Percentiles rank a stretch among this genome's conserved stretches.
phyloP scores from a whole-genome alignment of 2,113 vertebrate genomes.

The Silurus glanis region DNA sequence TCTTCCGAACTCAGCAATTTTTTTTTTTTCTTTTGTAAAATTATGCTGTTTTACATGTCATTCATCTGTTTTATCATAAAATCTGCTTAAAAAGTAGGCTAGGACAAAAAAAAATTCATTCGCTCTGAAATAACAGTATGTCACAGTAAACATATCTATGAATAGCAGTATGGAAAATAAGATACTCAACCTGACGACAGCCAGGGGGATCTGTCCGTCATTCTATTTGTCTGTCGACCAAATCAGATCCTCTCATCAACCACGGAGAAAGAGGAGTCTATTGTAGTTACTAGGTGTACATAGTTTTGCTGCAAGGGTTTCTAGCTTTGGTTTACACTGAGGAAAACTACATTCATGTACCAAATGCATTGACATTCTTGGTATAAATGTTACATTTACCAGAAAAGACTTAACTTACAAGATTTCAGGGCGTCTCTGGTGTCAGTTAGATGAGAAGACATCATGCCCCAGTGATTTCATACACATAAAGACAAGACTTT shows the following conservation, averaged over 20 bases:
- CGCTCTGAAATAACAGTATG: slow-evolving; percentile 50
- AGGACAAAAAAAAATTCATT: slow-evolving; percentile 54
- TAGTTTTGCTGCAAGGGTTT: slow-evolving; percentile 44
- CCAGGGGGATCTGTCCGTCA: slow-evolving; percentile 42
- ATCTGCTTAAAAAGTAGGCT: slow-evolving; percentile 57
- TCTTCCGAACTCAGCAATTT: neutral
- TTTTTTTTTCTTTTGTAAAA: no score
- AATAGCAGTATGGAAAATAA: slow-evolving; percentile 35
- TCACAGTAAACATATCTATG: slow-evolving; percentile 37
- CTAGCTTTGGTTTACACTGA: slow-evolving; percentile 34
- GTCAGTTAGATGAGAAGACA: neutral
- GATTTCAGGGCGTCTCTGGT: neutral
- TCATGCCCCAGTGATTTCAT: slow-evolving; percentile 12
- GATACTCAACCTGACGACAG: slow-evolving; percentile 36
- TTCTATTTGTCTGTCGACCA: slow-evolving; percentile 64
- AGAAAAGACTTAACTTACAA: neutral
- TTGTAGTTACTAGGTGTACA: slow-evolving; percentile 54
- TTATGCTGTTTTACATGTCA: no score
- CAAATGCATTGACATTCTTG: slow-evolving; percentile 14
- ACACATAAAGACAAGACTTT: slow-evolving; percentile 11
- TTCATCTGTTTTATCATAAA: slow-evolving; percentile 52
- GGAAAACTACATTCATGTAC: slow-evolving; percentile 8
- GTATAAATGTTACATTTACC: slow-evolving; percentile 9
- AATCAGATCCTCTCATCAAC: slow-evolving; percentile 58
- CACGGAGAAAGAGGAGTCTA: slow-evolving; percentile 46